Base-by-base conservation (phyloP, 2,888 invertebrate genomes). In the Micropterix aruncella region DNA sequence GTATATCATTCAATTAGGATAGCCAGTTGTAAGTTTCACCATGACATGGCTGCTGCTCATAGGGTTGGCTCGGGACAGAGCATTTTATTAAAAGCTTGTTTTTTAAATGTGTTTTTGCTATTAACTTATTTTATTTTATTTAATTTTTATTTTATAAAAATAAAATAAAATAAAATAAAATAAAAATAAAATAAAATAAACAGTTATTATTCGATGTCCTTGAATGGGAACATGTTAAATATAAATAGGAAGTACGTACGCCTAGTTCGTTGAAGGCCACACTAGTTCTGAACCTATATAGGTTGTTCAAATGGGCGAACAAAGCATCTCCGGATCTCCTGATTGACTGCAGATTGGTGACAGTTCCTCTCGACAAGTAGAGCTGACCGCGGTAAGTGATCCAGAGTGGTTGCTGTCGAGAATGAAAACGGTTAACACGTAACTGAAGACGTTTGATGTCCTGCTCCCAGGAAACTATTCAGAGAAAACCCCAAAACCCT, bases 381-480 rank as follows among this genome's bases (percentile, higher is more conserved):
- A 75, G 52, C 61, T 66, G 64, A 0, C 74, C 75, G 50, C 71
- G 69, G 57, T 72, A 74, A 1, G 67, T 70, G 37, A 74, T 57
- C 43, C 66, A 53, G 7, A 70, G 3, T 2, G 65, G 60, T 52
- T 59, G 64, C 72, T 73, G 56, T 27, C 5, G 27, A 12, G n/a
- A n/a, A n/a, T n/a, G n/a, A n/a, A n/a, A n/a, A n/a, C n/a, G n/a
- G n/a, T n/a, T n/a, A n/a, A n/a, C n/a, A n/a, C n/a, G n/a, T n/a
- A n/a, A n/a, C n/a, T n/a, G n/a, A n/a, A n/a, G n/a, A n/a, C n/a
- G n/a, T n/a, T n/a, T n/a, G n/a, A n/a, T n/a, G n/a, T n/a, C n/a
- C n/a, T n/a, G n/a, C n/a, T n/a, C n/a, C n/a, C n/a, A n/a, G n/a
- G n/a, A n/a, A n/a, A n/a, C n/a, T n/a, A n/a, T n/a, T n/a, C n/a